These are phyloP conservation scores for Sinopyrophorus schimmeli DNA, from an alignment of 2,888 invertebrate genomes.

Conservation along the genomic window DNA sequence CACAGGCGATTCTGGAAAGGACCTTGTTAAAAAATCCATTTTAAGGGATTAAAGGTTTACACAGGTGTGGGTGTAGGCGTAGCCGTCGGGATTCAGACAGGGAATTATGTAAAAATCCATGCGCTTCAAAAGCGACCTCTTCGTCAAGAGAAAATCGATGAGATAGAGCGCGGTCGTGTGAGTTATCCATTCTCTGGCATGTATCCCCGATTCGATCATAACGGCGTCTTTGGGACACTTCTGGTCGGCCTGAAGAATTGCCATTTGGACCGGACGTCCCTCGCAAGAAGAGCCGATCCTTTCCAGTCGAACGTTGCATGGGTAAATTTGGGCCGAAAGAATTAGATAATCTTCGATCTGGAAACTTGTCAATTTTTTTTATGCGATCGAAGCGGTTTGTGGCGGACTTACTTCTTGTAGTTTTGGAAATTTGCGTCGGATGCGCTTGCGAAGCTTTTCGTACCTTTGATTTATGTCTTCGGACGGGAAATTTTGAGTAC, in stretches of 20 bases:
- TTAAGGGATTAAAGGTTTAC: constrained; percentile 17
- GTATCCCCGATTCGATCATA: constrained; percentile 39
- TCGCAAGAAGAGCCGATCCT: constrained; percentile 33
- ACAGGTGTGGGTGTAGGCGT: constrained; percentile 36
- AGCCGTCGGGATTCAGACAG: constrained; percentile 41
- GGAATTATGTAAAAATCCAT: constrained; percentile 41
- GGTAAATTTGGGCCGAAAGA: constrained; percentile 21
- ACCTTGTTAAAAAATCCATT: background rate
- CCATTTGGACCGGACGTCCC: constrained; percentile 37
- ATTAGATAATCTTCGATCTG: constrained; percentile 34
- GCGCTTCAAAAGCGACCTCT: constrained; percentile 24
- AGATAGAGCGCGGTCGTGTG: constrained; percentile 37
- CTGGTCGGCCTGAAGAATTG: constrained; percentile 21
- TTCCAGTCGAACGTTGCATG: constrained; percentile 30
- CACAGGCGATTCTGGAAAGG: constrained; percentile 22
- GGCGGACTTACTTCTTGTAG: constrained; percentile 18
- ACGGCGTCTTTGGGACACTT: constrained; percentile 21
- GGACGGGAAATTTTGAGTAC: no score
- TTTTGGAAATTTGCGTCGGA: constrained; percentile 31
- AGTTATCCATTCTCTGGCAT: constrained; percentile 40
- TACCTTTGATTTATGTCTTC: constrained; percentile 9
- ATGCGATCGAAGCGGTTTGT: background rate
- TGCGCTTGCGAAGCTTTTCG: constrained; percentile 6
- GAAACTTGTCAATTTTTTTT: constrained; percentile 1
- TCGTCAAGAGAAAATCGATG: constrained; percentile 32